Percentiles rank a stretch among this genome's conserved stretches.
Evolutionary conservation across 2,888 invertebrate genomes (phyloP).

Genomic region (Lasioglossum leucozonium): DNA sequence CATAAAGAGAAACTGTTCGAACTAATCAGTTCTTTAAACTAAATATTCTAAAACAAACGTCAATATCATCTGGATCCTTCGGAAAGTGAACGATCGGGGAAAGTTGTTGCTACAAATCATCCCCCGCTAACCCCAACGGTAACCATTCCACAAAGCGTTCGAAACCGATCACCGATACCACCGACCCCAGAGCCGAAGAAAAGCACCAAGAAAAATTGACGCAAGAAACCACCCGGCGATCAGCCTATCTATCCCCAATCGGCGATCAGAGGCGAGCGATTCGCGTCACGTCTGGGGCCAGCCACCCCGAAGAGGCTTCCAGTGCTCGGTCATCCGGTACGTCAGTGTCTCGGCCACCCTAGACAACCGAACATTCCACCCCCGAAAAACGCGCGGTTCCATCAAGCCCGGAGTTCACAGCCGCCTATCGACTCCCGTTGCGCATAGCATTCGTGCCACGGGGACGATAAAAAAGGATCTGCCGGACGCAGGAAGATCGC

Average conservation of each 20-base stretch:
- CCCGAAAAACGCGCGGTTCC: neutral
- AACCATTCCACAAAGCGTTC: neutral
- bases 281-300: neutral
- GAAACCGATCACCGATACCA: neutral
- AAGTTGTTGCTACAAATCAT: neutral
- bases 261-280: neutral
- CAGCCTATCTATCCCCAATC: neutral
- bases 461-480: conserved; percentile 44
- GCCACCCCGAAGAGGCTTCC: neutral
- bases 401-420: neutral
- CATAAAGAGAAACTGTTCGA: neutral
- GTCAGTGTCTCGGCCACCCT: neutral
- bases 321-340: neutral
- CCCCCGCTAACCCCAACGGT: neutral
- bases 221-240: neutral
- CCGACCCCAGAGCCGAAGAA: neutral
- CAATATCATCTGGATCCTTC: no score
- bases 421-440: neutral
- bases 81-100: no score
- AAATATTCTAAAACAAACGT: no score
- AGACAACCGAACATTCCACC: neutral
- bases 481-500: conserved; percentile 34
- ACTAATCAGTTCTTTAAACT: no score
- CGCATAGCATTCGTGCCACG: conserved; percentile 10
- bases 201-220: neutral